Conservation (phyloP, 23 tunicate genomes). For the Aplidium turbinatum region DNA sequence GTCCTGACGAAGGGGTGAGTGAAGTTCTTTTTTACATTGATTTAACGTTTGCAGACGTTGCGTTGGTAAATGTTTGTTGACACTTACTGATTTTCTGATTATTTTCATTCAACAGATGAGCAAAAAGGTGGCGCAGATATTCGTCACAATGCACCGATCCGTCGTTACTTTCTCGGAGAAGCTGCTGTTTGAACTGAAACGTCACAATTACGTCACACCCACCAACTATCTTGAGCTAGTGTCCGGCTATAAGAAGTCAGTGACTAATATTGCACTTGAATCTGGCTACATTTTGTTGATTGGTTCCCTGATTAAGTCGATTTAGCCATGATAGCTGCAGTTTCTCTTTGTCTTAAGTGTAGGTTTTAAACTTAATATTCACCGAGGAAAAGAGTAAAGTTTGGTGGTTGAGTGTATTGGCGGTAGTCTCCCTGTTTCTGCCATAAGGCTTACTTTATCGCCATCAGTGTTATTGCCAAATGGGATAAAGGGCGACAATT, state of each 20-base stretch:
- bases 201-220: conserved; percentile 98
- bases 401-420: neutral
- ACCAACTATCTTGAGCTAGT: conserved; percentile 96
- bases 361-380: no score
- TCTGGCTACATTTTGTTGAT: no score
- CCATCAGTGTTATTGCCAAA: no score
- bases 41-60: neutral
- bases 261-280: no score
- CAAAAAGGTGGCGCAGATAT: conserved; percentile 82
- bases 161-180: conserved; percentile 83
- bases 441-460: no score
- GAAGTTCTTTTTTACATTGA: neutral
- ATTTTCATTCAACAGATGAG: conserved; percentile 44
- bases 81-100: no score
- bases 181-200: conserved; percentile 86
- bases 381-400: neutral
- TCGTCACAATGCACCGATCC: conserved; percentile 95
- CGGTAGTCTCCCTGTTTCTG: neutral
- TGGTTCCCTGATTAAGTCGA: no score
- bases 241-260: conserved; percentile 89
- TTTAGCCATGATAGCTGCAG: no score
- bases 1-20: conserved; percentile 78
- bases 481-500: no score
- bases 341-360: no score
- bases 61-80: no score